phyloP scores from a whole-genome alignment of 1,140 invertebrate genomes.

The Apolygus lucorum region DNA sequence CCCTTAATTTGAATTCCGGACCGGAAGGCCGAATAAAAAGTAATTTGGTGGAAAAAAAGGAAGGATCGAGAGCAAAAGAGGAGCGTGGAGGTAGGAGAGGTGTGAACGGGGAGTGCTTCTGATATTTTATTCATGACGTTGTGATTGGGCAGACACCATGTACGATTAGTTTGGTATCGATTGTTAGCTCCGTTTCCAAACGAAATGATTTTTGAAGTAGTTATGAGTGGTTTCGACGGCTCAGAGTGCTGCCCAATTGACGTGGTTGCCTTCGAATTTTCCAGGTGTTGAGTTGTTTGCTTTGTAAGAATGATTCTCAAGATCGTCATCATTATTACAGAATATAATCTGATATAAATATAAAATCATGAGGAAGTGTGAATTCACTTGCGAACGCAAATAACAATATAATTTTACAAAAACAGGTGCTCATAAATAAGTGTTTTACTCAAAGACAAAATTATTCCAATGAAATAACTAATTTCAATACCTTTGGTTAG shows the following conservation, averaged over 20 bases:
- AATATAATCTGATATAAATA: no score
- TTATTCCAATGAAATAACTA: no score
- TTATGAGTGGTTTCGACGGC: not conserved
- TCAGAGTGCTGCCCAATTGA: no score
- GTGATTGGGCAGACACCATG: not conserved
- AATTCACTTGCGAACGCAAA: no score
- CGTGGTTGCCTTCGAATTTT: not conserved
- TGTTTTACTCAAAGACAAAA: no score
- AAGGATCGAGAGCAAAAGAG: not conserved
- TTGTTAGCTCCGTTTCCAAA: not conserved
- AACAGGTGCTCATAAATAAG: no score
- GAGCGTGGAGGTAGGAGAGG: not conserved
- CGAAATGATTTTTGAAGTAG: not conserved
- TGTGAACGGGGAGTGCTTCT: not conserved
- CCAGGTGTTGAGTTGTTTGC: not conserved
- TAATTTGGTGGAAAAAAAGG: constrained; percentile 6
- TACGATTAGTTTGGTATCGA: constrained; percentile 6
- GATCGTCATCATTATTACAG: no score
- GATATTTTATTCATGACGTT: constrained; percentile 11
- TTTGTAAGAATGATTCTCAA: no score
- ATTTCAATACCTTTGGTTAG: no score
- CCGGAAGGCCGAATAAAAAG: not conserved
- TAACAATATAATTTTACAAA: no score
- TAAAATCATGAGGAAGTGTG: no score
- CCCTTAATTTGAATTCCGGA: constrained; percentile 4